Base-by-base conservation (phyloP, 2,888 invertebrate species). In the Drosophila acutilabella region DNA sequence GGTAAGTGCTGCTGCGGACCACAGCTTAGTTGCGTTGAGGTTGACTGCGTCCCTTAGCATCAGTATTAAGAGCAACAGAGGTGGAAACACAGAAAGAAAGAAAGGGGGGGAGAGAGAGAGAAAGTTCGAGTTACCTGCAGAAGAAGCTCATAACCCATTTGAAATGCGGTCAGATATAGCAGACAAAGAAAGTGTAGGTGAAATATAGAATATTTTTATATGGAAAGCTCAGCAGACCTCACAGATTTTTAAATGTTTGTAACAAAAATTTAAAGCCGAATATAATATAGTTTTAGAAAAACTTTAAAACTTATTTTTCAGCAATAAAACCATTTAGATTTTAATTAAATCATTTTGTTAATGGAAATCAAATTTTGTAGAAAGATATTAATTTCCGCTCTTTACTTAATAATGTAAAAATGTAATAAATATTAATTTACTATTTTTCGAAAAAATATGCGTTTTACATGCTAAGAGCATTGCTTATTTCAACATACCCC, bases 11-110 rank as follows among this genome's bases (percentile, higher is more conserved):
- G 84, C 72, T 87, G 78, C 71, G 81, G 82, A 85, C 84, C 84
- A 74, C 84, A 85, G 88, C 88, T 85, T 85, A 85, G 88, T 88
- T 88, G 77, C 77, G 85, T 85, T 79, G 88, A 80, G 88, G 85
- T 81, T 77, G 82, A 72, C 82, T 80, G 74, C 77, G 70, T 69
- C 70, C 66, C 77, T 30, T 54, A 56, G 57, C 59, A 53, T 42
- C 73, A 45, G 36, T 42, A 62, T 50, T 60, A 44, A 66, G 45
- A 47, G 44, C 40, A 47, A 51, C 38, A 45, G 23, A 47, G 38
- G 13, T 10, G 36, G 20, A 36, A 13, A 6, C 20, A 44, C 18
- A 18, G 6, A 45, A 14, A 44, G 23, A 30, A 50, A 23, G n/a
- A n/a, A n/a, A 44, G 36, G 20, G 8, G 13, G 13, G 2, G 36